Conservation (phyloP, 2,797 vertebrate genomes). For the Artibeus lituratus region DNA sequence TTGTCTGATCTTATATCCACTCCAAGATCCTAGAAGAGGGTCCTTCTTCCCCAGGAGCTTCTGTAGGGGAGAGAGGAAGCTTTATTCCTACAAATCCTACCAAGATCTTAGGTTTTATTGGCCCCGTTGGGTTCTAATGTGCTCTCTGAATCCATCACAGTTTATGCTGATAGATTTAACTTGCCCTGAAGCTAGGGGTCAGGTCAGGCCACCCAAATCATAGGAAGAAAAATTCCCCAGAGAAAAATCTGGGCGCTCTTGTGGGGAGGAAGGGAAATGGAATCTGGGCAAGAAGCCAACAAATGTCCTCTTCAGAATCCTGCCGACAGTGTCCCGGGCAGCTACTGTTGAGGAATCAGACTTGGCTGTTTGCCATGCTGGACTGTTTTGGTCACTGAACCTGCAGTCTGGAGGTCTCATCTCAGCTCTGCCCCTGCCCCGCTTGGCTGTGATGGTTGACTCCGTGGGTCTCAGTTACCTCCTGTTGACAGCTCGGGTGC, state of each 20-base stretch:
- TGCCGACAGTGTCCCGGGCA: neutral
- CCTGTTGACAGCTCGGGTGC: neutral
- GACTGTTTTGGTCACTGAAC: neutral
- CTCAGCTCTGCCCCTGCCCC: neutral
- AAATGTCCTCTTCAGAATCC: neutral
- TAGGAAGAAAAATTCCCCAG: neutral
- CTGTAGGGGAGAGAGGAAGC: neutral
- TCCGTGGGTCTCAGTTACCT: neutral
- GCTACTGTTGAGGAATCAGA: neutral
- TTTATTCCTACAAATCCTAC: neutral
- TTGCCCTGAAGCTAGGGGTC: neutral
- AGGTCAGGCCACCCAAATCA: neutral
- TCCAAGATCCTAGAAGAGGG: neutral
- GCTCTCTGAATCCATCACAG: neutral
- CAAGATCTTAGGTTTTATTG: neutral
- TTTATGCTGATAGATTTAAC: neutral
- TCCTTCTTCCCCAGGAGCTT: neutral
- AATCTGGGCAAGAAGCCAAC: neutral
- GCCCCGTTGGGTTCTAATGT: neutral
- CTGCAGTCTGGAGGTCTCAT: neutral
- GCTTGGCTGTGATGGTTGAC: neutral
- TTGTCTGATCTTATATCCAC: neutral
- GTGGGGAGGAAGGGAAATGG: neutral
- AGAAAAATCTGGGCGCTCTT: neutral
- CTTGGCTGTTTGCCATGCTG: neutral